Conservation (phyloP, 2,797 vertebrate genomes). For the Bothrops alternatus region DNA sequence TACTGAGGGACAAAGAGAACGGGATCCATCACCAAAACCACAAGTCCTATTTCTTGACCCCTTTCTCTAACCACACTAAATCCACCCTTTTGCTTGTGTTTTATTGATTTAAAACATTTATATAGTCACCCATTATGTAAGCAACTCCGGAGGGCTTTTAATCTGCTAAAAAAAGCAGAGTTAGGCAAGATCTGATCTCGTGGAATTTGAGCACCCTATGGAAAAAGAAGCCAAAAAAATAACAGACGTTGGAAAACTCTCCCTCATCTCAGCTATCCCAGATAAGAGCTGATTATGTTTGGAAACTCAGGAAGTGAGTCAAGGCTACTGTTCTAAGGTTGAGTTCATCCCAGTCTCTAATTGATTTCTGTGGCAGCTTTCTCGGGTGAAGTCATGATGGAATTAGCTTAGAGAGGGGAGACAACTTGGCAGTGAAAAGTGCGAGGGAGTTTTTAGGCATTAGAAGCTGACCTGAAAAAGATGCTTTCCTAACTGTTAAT, state of each 20-base stretch:
- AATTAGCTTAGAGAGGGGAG: background rate
- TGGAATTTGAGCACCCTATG: background rate
- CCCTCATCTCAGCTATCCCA: background rate
- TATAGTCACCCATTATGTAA: background rate
- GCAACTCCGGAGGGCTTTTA: background rate
- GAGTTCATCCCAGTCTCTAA: background rate
- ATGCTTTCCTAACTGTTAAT: constrained; percentile 59
- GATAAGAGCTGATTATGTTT: background rate
- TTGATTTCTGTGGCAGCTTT: constrained; percentile 14
- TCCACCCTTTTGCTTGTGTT: background rate
- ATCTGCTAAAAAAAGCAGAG: background rate
- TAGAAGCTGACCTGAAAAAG: constrained; percentile 53
- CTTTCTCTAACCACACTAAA: background rate
- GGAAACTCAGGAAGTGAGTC: background rate
- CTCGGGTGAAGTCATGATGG: constrained; percentile 12
- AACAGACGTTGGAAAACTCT: background rate
- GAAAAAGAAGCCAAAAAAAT: background rate
- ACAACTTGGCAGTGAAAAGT: constrained; percentile 9
- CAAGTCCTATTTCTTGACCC: background rate
- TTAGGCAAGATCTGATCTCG: background rate
- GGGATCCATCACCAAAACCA: background rate
- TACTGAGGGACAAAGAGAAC: background rate
- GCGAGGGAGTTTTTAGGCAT: constrained; percentile 39
- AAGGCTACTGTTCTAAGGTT: background rate
- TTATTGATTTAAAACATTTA: background rate